These are phyloP conservation scores for Shinisaurus crocodilurus DNA, from an alignment of 2,113 vertebrate species.

Conservation along the genomic window DNA sequence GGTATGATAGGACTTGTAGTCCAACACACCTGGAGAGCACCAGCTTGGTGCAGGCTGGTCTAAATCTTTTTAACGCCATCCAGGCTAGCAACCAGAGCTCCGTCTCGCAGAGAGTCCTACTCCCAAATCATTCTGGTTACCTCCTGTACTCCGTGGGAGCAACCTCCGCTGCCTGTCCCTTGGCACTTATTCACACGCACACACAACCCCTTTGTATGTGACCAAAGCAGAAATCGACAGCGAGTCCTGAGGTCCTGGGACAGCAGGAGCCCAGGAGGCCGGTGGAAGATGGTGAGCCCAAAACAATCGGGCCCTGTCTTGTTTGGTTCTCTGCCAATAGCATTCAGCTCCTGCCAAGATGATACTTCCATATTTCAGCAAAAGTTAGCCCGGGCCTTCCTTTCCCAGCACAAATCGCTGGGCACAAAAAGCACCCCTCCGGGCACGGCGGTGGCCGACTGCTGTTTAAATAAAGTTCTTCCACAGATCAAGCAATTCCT, in stretches of 20 bases:
- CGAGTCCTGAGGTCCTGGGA: constrained; percentile 78
- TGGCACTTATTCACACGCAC: not conserved
- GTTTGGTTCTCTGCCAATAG: constrained; percentile 75
- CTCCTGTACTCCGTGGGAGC: constrained; percentile 52
- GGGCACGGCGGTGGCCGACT: constrained; percentile 56
- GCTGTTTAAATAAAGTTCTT: constrained; percentile 78
- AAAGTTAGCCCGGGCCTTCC: constrained; percentile 77
- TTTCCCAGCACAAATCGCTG: constrained; percentile 69
- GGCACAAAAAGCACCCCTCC: constrained; percentile 76
- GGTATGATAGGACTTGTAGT: too few relatives aligned
- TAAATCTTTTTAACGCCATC: too few relatives aligned
- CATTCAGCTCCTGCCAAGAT: constrained; percentile 80
- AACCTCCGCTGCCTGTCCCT: constrained; percentile 2
- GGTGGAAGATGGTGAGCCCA: constrained; percentile 84
- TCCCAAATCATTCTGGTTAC: constrained; percentile 38
- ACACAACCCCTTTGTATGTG: constrained; percentile 50
- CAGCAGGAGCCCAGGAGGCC: constrained; percentile 77
- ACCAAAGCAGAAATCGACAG: constrained; percentile 66
- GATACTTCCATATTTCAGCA: constrained; percentile 78
- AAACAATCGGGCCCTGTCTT: constrained; percentile 84
- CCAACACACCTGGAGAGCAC: too few relatives aligned
- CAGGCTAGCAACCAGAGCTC: not conserved
- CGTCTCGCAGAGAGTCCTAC: constrained; percentile 10
- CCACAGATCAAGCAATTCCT: constrained; percentile 79
- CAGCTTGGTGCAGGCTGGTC: too few relatives aligned